Conservation (phyloP, 1,140 invertebrate species). For the Cephus cinctus region DNA sequence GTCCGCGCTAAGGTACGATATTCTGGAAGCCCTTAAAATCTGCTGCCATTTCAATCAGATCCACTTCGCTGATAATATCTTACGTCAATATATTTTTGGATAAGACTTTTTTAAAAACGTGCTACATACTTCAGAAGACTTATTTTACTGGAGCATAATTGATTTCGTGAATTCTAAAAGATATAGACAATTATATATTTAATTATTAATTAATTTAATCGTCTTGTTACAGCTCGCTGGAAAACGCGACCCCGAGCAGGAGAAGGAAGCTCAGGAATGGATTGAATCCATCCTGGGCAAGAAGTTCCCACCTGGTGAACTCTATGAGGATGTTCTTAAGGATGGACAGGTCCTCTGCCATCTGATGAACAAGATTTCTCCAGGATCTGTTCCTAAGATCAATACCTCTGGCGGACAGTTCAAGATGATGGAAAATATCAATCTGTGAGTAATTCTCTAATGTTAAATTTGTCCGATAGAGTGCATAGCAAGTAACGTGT, state of each 20-base stretch:
- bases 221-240: constrained; percentile 67
- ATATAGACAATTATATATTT: too few relatives aligned
- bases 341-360: constrained; percentile 81
- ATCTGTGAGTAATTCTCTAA: constrained; percentile 68
- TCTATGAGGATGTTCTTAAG: constrained; percentile 76
- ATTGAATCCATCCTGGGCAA: constrained; percentile 82
- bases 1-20: constrained; percentile 71
- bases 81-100: too few relatives aligned
- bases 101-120: background rate
- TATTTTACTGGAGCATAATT: background rate
- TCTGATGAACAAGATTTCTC: constrained; percentile 83
- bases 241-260: constrained; percentile 82
- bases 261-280: constrained; percentile 84
- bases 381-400: constrained; percentile 81
- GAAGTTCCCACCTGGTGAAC: constrained; percentile 66
- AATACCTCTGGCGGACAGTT: constrained; percentile 85
- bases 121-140: background rate
- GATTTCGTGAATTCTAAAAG: background rate
- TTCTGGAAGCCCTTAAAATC: too few relatives aligned
- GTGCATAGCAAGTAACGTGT: too few relatives aligned
- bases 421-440: constrained; percentile 94
- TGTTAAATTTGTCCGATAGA: too few relatives aligned
- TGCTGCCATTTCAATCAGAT: too few relatives aligned
- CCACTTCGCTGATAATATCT: too few relatives aligned
- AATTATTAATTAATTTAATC: background rate